These are phyloP conservation scores for Leiothrix lutea DNA, from an alignment of 2,113 vertebrate genomes.

Conservation along the genomic window DNA sequence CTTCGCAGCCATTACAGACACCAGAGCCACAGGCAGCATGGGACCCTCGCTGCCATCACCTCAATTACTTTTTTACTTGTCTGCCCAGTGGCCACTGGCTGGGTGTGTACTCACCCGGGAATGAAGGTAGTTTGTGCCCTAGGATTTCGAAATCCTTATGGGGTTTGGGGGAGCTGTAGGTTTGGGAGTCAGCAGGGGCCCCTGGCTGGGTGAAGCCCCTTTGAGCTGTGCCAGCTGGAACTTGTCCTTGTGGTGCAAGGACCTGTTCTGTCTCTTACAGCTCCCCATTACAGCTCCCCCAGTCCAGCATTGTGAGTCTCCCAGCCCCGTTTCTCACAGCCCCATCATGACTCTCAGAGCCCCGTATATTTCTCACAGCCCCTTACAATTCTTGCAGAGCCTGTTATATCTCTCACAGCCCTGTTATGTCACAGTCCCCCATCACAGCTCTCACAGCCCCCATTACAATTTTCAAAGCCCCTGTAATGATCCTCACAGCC, in stretches of 20 bases:
- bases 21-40: fast-evolving
- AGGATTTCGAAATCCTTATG: not conserved
- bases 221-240: not conserved
- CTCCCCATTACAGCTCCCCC: too few species aligned
- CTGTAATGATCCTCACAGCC: not conserved
- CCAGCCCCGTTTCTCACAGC: not conserved
- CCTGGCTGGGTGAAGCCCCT: not conserved
- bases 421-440: not conserved
- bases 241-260: not conserved
- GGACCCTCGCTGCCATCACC: not conserved
- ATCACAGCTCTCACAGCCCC: not conserved
- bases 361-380: not conserved
- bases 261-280: not conserved
- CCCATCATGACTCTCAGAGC: not conserved
- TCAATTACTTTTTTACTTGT: not conserved
- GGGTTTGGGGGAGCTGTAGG: not conserved
- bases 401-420: not conserved
- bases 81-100: not conserved
- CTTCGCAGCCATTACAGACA: not conserved
- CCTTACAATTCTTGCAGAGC: not conserved
- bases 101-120: not conserved
- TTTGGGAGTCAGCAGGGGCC: not conserved
- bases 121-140: not conserved
- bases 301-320: not conserved
- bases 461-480: not conserved